phyloP scores from a whole-genome alignment of 2,888 invertebrate genomes.

The Branchellion lobata region DNA sequence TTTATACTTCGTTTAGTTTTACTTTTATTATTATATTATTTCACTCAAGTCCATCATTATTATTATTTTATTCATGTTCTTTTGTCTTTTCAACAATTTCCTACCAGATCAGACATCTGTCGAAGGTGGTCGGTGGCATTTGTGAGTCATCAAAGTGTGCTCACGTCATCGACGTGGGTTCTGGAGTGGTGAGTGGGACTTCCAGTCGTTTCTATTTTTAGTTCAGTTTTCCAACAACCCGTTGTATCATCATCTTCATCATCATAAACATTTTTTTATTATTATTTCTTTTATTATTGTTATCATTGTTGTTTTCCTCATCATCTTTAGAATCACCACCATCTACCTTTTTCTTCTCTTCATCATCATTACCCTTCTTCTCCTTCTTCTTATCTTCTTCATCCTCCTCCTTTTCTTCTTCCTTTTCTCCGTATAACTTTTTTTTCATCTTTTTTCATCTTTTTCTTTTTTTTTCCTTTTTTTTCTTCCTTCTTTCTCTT shows the following conservation, averaged over 20 bases:
- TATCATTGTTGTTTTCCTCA: background rate
- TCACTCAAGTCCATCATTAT: no score
- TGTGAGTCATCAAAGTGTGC: background rate
- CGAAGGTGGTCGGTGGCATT: background rate
- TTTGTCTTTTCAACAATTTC: no score
- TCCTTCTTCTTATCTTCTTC: background rate
- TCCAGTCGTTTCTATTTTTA: no score
- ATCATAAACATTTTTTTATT: background rate
- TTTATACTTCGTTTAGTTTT: no score
- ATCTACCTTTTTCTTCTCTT: background rate
- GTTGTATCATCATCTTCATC: background rate
- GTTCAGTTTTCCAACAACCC: no score
- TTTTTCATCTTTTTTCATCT: background rate
- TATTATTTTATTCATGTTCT: no score
- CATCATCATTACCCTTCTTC: background rate
- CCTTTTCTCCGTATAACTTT: background rate
- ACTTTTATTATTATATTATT: no score
- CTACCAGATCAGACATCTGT: background rate
- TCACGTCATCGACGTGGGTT: background rate
- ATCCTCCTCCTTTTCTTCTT: background rate
- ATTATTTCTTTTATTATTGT: background rate
- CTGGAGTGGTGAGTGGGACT: background rate
- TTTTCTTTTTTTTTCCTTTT: no score
- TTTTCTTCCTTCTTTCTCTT: background rate
- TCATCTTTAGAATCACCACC: background rate